phyloP scores from a whole-genome alignment of 2,888 invertebrate genomes.

The Drosophila anceps region DNA sequence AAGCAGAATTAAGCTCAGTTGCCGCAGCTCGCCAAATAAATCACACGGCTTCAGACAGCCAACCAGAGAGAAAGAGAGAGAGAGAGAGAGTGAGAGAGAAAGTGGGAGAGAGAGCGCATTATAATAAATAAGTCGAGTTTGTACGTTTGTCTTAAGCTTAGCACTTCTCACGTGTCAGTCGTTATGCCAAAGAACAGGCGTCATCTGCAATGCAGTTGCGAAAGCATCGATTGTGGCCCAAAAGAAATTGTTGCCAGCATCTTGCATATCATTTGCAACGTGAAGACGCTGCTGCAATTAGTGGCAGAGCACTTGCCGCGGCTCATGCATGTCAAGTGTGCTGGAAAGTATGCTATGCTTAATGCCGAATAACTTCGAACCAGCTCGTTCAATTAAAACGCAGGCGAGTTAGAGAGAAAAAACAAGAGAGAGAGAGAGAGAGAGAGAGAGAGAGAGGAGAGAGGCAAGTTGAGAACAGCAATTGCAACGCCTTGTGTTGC shows the following conservation, averaged over 20 bases:
- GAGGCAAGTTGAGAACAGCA: slow-evolving; percentile 28
- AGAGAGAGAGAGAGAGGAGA: not conserved
- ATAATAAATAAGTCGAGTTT: slow-evolving; percentile 45
- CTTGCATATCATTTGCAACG: slow-evolving; percentile 68
- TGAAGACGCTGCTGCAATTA: slow-evolving; percentile 66
- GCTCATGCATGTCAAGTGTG: slow-evolving; percentile 49
- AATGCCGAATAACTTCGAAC: slow-evolving; percentile 24
- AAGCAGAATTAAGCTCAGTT: slow-evolving; percentile 54
- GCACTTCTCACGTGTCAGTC: slow-evolving; percentile 74
- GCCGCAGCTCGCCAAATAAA: slow-evolving; percentile 68
- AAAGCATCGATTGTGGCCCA: slow-evolving; percentile 23
- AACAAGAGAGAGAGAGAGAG: not conserved
- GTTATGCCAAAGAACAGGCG: slow-evolving; percentile 51
- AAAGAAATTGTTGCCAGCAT: slow-evolving; percentile 1
- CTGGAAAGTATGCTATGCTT: slow-evolving; percentile 43
- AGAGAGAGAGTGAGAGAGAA: not conserved
- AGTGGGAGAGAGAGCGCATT: slow-evolving; percentile 4
- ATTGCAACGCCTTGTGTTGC: slow-evolving; percentile 21
- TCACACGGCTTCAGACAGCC: slow-evolving; percentile 44
- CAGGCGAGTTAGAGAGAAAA: not conserved
- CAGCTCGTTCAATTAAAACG: slow-evolving; percentile 42
- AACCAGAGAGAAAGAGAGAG: not conserved
- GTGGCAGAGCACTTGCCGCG: slow-evolving; percentile 43
- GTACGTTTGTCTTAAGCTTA: slow-evolving; percentile 32
- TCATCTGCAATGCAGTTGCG: slow-evolving; percentile 76